A percentile compares a stretch with the other conserved stretches of the same genome.
phyloP scores from a whole-genome alignment of 2,888 invertebrate species.

The Luffia ferchaultella region DNA sequence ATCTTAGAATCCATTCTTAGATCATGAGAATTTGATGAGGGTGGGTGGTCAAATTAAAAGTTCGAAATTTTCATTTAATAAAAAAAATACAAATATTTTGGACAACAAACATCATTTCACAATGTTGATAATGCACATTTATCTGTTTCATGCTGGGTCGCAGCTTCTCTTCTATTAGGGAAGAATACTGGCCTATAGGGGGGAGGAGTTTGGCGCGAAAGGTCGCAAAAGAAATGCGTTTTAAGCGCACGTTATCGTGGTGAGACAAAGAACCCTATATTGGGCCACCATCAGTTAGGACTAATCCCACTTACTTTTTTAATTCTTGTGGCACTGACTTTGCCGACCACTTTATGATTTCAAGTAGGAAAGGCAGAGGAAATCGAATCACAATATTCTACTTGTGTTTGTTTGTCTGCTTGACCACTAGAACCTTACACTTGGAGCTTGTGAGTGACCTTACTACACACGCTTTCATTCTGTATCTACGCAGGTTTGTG shows the following conservation, averaged over 20 bases:
- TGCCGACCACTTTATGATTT: background rate
- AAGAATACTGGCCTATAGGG: background rate
- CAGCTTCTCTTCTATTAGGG: background rate
- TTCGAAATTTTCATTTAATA: background rate
- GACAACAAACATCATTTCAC: slow-evolving; percentile 1
- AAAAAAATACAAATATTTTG: slow-evolving; percentile 2
- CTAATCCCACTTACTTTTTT: background rate
- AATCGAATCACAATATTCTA: background rate
- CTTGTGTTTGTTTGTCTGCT: background rate
- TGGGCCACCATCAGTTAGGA: background rate
- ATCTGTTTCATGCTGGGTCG: background rate
- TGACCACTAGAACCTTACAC: background rate
- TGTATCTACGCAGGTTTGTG: background rate
- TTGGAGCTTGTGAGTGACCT: background rate
- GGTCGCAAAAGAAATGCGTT: background rate
- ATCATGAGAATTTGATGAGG: background rate
- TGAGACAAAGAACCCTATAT: background rate
- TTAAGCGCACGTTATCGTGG: background rate
- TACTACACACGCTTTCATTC: background rate
- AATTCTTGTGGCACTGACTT: background rate
- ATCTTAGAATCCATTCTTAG: slow-evolving; percentile 1
- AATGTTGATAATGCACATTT: background rate
- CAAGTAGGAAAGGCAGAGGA: background rate
- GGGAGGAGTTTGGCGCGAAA: background rate
- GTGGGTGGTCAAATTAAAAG: slow-evolving; percentile 2